Conservation (phyloP, 2,797 vertebrate species). For the Danio jaintianensis region DNA sequence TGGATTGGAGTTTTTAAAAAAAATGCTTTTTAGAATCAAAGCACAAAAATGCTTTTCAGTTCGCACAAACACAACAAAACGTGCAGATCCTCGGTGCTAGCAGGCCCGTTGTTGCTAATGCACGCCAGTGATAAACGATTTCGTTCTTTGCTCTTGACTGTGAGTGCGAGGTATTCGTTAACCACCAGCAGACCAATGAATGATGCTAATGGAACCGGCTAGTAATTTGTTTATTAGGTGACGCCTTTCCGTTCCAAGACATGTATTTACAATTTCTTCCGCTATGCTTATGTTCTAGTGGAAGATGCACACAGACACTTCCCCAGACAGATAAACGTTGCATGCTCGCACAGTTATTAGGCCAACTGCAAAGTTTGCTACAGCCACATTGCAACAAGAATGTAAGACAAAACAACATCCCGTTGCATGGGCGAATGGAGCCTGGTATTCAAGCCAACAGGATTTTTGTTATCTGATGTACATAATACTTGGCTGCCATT, state of each 20-base stretch:
- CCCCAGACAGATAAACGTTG: constrained; percentile 24
- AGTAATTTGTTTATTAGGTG: constrained; percentile 57
- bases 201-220: constrained; percentile 68
- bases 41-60: constrained; percentile 71
- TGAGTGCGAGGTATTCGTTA: constrained; percentile 51
- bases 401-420: constrained; percentile 64
- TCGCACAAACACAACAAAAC: constrained; percentile 61
- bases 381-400: constrained; percentile 61
- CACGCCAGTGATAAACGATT: constrained; percentile 16
- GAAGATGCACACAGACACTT: constrained; percentile 42
- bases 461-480: constrained; percentile 71
- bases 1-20: constrained; percentile 60
- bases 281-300: constrained; percentile 63
- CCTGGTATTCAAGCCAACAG: constrained; percentile 66
- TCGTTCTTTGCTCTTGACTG: constrained; percentile 1
- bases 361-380: constrained; percentile 54
- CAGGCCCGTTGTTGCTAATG: constrained; percentile 14
- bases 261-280: constrained; percentile 39
- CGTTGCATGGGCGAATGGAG: constrained; percentile 70
- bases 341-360: constrained; percentile 67
- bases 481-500: constrained; percentile 76
- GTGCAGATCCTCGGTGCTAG: constrained; percentile 17
- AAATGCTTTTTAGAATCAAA: constrained; percentile 64
- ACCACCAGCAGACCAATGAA: constrained; percentile 83
- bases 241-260: constrained; percentile 44